Conservation (phyloP, 2,888 invertebrate species). For the Sarcophaga carnaria region DNA sequence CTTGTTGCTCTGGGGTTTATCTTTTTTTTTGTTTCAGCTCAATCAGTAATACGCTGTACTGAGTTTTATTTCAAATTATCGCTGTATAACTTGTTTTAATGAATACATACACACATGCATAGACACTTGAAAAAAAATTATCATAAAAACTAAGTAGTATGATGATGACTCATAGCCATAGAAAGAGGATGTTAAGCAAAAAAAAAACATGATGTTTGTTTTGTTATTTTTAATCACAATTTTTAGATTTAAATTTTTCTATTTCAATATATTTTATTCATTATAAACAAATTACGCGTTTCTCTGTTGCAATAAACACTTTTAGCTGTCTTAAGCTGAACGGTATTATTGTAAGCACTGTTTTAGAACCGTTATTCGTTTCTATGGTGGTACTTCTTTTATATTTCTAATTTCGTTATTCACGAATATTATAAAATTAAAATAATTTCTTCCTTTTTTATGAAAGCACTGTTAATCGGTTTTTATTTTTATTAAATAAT, state of each 20-base stretch:
- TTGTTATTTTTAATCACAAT: not conserved
- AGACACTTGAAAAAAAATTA: not conserved
- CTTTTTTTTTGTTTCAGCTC: too few relatives aligned
- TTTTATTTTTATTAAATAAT: too few relatives aligned
- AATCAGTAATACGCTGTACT: too few relatives aligned
- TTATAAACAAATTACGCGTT: too few relatives aligned
- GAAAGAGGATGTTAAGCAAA: not conserved
- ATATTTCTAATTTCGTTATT: not conserved
- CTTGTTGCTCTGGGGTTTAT: too few relatives aligned
- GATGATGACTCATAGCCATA: conserved; percentile 8
- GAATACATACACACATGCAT: not conserved
- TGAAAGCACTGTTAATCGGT: too few relatives aligned
- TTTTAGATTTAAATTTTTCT: not conserved
- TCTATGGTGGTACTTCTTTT: not conserved
- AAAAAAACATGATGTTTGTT: not conserved
- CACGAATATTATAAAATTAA: too few relatives aligned
- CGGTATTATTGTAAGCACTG: not conserved
- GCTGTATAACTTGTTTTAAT: not conserved
- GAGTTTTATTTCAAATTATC: not conserved
- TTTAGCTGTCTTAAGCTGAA: too few relatives aligned
- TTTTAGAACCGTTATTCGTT: not conserved
- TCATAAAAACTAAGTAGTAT: conserved; percentile 8
- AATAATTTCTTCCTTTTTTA: too few relatives aligned
- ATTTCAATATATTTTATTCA: too few relatives aligned
- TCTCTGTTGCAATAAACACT: too few relatives aligned